Percentiles rank a stretch among this genome's conserved stretches.
Conservation (phyloP, 2,888 invertebrate species). For the Megalurothrips usitatus region DNA sequence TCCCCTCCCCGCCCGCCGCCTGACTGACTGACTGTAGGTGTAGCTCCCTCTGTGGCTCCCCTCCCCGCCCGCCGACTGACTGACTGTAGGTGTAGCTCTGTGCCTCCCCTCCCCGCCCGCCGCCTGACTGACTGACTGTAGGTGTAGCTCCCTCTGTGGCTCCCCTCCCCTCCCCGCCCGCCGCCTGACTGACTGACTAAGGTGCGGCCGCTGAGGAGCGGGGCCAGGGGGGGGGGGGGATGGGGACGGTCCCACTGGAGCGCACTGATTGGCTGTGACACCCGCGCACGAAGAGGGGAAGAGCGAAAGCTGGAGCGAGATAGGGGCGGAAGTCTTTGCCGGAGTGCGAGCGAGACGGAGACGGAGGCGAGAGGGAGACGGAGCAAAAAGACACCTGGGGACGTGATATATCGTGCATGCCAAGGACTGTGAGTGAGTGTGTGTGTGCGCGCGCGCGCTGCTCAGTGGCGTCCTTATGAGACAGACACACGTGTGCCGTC, state of each 20-base stretch:
- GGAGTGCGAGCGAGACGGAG: too few species aligned
- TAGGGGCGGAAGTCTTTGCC: neutral
- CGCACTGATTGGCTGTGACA: constrained; percentile 1
- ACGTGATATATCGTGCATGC: neutral
- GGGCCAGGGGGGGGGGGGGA: neutral
- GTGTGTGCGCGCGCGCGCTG: too few species aligned
- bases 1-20: too few species aligned
- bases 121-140: neutral
- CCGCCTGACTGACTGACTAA: neutral
- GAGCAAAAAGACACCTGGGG: constrained; percentile 11
- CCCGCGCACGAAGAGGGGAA: neutral
- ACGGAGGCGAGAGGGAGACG: neutral
- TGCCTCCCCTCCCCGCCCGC: too few species aligned
- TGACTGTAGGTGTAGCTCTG: neutral
- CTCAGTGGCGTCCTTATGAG: too few species aligned
- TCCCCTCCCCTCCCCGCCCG: neutral
- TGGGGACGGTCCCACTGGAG: neutral
- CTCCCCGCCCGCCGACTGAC: neutral
- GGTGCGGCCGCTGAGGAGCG: neutral
- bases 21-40: neutral
- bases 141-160: neutral
- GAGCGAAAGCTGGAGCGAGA: neutral
- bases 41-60: neutral
- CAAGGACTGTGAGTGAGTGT: too few species aligned
- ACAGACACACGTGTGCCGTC: too few species aligned